phyloP scores from a whole-genome alignment of 2,797 vertebrate species.

The Eulemur mongoz region DNA sequence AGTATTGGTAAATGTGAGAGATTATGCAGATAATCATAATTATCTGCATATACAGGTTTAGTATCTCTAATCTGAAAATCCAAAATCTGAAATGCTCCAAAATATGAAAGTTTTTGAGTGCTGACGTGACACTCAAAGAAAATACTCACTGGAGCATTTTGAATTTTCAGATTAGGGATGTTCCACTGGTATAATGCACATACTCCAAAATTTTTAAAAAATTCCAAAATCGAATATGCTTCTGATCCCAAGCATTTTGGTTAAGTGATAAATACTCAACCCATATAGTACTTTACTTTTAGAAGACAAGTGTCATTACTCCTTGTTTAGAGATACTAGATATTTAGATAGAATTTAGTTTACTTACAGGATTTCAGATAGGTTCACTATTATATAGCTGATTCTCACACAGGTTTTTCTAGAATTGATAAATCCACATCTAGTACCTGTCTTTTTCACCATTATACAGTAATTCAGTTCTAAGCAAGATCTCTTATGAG shows the following conservation, averaged over 20 bases:
- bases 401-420: not conserved
- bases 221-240: not conserved
- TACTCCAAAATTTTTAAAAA: not conserved
- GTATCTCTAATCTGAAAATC: not conserved
- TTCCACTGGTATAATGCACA: not conserved
- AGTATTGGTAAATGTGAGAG: not conserved
- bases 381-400: not conserved
- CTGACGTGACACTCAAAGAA: not conserved
- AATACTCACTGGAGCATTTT: not conserved
- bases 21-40: not conserved
- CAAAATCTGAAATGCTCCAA: not conserved
- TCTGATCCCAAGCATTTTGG: not conserved
- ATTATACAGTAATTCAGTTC: slow-evolving; percentile 6
- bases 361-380: not conserved
- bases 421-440: not conserved
- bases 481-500: not conserved
- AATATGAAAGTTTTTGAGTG: not conserved
- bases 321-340: not conserved
- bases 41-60: not conserved
- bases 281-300: slow-evolving; percentile 3
- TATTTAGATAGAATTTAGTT: not conserved
- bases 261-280: not conserved
- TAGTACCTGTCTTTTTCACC: not conserved
- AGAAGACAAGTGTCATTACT: not conserved
- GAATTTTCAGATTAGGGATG: not conserved